phyloP scores from a whole-genome alignment of 2,888 invertebrate species.

The Cyclophora punctaria region DNA sequence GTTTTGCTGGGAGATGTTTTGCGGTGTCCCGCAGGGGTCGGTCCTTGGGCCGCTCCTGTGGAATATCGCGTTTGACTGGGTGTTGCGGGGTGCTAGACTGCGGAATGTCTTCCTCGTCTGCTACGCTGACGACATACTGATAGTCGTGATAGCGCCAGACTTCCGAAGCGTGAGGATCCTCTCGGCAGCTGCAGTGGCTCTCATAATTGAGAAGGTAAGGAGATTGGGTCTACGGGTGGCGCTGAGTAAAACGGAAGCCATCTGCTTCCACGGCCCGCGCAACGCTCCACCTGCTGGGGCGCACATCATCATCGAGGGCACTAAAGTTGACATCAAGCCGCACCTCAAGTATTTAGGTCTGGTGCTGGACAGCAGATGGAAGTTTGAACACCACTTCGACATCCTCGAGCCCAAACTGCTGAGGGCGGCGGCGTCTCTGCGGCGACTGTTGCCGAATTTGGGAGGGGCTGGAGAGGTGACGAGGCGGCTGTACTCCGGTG shows the following conservation, averaged over 20 bases:
- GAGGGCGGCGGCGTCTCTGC: constrained; percentile 1
- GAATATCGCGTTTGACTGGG: constrained; percentile 18
- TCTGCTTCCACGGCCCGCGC: constrained; percentile 5
- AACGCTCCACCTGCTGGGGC: neutral
- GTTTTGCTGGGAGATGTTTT: neutral
- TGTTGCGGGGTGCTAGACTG: constrained; percentile 4
- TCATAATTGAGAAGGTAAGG: constrained; percentile 6
- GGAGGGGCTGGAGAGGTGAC: constrained; percentile 1
- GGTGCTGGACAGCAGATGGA: constrained; percentile 9
- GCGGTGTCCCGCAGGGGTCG: constrained; percentile 17
- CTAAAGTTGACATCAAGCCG: neutral
- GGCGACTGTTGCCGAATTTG: constrained; percentile 2
- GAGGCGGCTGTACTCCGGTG: constrained; percentile 2
- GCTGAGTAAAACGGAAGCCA: constrained; percentile 6
- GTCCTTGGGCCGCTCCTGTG: constrained; percentile 16
- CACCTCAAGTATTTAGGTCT: constrained; percentile 8
- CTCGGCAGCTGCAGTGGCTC: constrained; percentile 9
- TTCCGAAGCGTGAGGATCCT: constrained; percentile 1
- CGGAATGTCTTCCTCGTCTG: constrained; percentile 4
- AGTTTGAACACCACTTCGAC: constrained; percentile 5
- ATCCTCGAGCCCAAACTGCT: constrained; percentile 1
- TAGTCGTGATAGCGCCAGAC: constrained; percentile 1
- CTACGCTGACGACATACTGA: constrained; percentile 19
- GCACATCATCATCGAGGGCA: neutral
- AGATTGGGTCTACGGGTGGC: constrained; percentile 5